These are phyloP conservation scores for Aleiodes testaceus DNA, from an alignment of 2,888 invertebrate species.

Conservation along the genomic window DNA sequence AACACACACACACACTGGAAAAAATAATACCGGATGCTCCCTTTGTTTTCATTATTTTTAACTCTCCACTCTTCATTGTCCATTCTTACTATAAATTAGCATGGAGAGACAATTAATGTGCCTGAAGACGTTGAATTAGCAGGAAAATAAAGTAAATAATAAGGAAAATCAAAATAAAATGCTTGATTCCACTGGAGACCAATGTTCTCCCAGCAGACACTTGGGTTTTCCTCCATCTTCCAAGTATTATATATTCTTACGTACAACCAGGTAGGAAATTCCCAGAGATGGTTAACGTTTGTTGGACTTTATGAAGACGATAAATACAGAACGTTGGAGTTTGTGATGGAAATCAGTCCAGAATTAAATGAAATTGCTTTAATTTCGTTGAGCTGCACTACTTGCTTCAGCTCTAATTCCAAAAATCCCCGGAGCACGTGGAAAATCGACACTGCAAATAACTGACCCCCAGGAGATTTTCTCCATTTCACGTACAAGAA, in stretches of 20 bases:
- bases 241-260: constrained; percentile 7
- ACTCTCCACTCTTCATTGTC: not conserved
- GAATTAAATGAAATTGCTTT: constrained; percentile 18
- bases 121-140: not conserved
- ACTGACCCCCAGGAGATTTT: constrained; percentile 20
- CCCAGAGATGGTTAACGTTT: constrained; percentile 17
- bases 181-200: not conserved
- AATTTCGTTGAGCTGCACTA: constrained; percentile 8
- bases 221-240: not conserved
- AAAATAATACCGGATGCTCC: constrained; percentile 64
- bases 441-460: constrained; percentile 54
- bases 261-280: constrained; percentile 3
- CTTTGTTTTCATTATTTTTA: constrained; percentile 60
- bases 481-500: constrained; percentile 28
- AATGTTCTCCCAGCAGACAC: constrained; percentile 17
- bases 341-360: not conserved
- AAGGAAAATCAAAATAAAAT: constrained; percentile 7
- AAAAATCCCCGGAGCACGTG: constrained; percentile 55
- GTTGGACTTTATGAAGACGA: constrained; percentile 14
- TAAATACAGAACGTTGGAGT: not conserved
- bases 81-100: not conserved
- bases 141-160: not conserved
- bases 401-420: not conserved
- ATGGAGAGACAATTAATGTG: not conserved
- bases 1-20: constrained; percentile 51